These are phyloP conservation scores for Phalanger gymnotis DNA, from an alignment of 2,797 vertebrate species.

Conservation along the genomic window DNA sequence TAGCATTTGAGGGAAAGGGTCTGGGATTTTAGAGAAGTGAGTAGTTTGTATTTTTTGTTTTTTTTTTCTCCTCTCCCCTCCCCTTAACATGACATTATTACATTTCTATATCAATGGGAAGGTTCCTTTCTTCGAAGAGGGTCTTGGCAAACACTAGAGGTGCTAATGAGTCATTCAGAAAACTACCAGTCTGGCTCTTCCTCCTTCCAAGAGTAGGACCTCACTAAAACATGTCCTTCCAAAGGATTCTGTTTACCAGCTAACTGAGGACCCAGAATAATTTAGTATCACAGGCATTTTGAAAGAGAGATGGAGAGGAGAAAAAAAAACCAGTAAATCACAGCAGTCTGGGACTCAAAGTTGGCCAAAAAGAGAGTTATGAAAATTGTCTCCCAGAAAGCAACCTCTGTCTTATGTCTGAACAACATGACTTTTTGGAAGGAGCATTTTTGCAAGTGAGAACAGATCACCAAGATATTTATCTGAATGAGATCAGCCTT, in stretches of 20 bases:
- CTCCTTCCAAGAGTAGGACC: background rate
- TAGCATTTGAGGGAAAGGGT: background rate
- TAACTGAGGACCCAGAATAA: background rate
- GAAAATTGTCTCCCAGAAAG: background rate
- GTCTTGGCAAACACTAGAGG: slow-evolving; percentile 70
- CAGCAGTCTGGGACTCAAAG: fast-evolving
- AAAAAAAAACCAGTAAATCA: fast-evolving
- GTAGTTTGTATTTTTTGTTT: too few relatives aligned
- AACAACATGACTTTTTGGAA: background rate
- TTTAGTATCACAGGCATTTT: background rate
- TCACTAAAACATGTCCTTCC: background rate
- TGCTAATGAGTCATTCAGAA: slow-evolving; percentile 59
- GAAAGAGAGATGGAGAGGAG: background rate
- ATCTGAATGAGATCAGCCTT: slow-evolving; percentile 51
- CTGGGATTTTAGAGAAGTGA: fast-evolving
- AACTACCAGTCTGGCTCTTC: background rate
- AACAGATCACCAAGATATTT: background rate
- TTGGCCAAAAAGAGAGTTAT: background rate
- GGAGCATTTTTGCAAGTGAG: background rate
- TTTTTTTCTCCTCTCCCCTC: background rate
- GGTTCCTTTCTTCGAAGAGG: slow-evolving; percentile 37
- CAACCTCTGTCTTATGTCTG: background rate
- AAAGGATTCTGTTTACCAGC: slow-evolving; percentile 37
- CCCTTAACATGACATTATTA: background rate
- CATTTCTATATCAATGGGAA: slow-evolving; percentile 7